These are phyloP conservation scores for Caenorhabditis sp. DNA, from an alignment of 2,888 invertebrate genomes.

Conservation along the genomic window DNA sequence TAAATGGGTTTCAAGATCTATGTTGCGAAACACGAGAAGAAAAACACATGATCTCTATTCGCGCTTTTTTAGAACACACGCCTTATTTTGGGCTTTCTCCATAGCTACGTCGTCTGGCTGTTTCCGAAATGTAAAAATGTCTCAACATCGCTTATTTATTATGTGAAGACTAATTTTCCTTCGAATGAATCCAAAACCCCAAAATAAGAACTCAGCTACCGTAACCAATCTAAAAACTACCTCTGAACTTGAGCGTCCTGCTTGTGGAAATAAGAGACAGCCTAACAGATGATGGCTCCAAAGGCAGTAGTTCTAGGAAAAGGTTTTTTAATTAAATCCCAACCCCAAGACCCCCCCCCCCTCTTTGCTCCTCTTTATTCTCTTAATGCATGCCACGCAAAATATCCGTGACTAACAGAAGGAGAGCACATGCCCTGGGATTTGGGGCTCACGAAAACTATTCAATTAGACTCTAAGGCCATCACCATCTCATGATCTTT, in stretches of 20 bases:
- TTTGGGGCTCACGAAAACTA: slow-evolving; percentile 28
- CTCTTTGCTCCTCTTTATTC: slow-evolving; percentile 26
- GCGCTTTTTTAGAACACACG: neutral
- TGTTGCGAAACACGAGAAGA: slow-evolving; percentile 38
- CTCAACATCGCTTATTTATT: neutral
- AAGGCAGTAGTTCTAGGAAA: slow-evolving; percentile 35
- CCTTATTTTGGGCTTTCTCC: neutral
- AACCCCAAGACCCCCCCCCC: slow-evolving; percentile 20
- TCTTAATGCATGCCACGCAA: slow-evolving; percentile 49
- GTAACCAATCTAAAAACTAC: slow-evolving; percentile 26
- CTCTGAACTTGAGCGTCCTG: slow-evolving; percentile 38
- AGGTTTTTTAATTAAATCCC: slow-evolving; percentile 62
- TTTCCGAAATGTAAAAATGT: neutral
- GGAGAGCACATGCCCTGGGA: slow-evolving; percentile 46
- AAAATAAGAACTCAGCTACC: slow-evolving; percentile 2
- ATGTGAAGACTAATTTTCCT: neutral
- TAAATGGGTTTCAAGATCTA: slow-evolving; percentile 48
- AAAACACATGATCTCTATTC: slow-evolving; percentile 18
- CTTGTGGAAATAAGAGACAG: neutral
- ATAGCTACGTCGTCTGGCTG: too few species aligned
- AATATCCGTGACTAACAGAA: slow-evolving; percentile 56
- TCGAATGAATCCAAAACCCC: neutral
- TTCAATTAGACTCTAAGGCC: slow-evolving; percentile 48
- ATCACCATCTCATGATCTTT: slow-evolving; percentile 30
- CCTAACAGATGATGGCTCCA: slow-evolving; percentile 18